phyloP scores from a whole-genome alignment of 2,113 vertebrate species.

The Syngnathus typhle region DNA sequence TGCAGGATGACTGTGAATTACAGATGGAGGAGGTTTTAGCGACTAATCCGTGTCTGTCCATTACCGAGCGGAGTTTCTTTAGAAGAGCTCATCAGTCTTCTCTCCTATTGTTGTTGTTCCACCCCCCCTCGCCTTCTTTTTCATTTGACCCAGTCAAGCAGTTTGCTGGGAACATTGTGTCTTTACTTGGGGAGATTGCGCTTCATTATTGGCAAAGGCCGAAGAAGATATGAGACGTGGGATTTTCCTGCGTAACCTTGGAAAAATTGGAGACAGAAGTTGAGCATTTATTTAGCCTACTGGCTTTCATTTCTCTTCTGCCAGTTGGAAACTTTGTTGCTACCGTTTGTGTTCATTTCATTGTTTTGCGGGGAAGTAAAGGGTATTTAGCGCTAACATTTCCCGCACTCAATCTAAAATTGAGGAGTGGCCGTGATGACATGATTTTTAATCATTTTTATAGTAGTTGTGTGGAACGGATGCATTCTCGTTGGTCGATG shows the following conservation, averaged over 20 bases:
- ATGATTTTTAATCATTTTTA: not conserved
- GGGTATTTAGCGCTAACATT: not conserved
- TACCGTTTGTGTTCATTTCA: not conserved
- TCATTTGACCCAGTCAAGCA: slow-evolving; percentile 52
- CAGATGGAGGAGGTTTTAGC: slow-evolving; percentile 69
- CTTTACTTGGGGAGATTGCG: slow-evolving; percentile 48
- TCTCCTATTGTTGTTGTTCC: slow-evolving; percentile 55
- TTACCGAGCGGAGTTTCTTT: slow-evolving; percentile 69
- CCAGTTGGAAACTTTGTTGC: not conserved
- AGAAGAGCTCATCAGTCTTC: slow-evolving; percentile 66
- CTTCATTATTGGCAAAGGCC: slow-evolving; percentile 43
- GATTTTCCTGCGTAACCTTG: slow-evolving; percentile 32
- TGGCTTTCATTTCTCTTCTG: slow-evolving; percentile 53
- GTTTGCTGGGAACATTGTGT: slow-evolving; percentile 61
- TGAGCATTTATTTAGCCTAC: slow-evolving; percentile 44
- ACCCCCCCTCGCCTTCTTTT: not conserved
- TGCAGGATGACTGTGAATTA: slow-evolving; percentile 69
- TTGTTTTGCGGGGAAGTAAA: not conserved
- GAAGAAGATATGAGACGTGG: slow-evolving; percentile 47
- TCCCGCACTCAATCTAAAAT: not conserved
- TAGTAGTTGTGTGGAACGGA: not conserved
- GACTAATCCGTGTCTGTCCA: slow-evolving; percentile 65
- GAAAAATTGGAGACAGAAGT: slow-evolving; percentile 51
- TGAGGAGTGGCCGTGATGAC: not conserved
- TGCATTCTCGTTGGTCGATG: not conserved